Conservation (phyloP, 2,113 vertebrate genomes). For the Crotalus horridus region DNA sequence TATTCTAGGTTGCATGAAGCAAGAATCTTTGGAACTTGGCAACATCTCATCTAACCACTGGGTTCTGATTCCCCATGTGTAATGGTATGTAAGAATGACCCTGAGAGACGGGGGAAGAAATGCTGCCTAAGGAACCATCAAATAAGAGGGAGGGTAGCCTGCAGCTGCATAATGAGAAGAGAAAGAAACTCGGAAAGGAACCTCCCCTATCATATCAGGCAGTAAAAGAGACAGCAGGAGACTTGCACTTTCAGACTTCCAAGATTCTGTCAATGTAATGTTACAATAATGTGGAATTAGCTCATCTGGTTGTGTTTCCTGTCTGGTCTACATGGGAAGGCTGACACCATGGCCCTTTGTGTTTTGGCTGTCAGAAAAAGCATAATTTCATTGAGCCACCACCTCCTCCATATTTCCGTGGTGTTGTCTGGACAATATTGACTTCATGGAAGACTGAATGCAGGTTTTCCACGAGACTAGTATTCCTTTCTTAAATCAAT, state of each 20-base stretch:
- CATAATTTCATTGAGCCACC: neutral
- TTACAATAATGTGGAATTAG: neutral
- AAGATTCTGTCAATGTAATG: neutral
- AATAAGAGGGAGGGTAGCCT: neutral
- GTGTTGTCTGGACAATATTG: neutral
- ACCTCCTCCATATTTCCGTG: neutral
- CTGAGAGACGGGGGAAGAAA: neutral
- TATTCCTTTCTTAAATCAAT: neutral
- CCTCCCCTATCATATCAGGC: neutral
- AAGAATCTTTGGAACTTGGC: neutral
- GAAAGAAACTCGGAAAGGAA: neutral
- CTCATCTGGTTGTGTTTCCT: neutral
- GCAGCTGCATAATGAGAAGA: neutral
- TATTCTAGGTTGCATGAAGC: neutral
- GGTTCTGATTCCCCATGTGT: neutral
- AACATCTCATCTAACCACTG: neutral
- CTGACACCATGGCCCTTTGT: neutral
- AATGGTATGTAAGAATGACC: neutral
- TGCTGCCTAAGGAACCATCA: neutral
- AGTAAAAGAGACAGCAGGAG: neutral
- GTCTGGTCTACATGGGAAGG: neutral
- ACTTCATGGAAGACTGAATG: neutral
- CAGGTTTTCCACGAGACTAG: neutral
- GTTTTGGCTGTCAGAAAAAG: neutral
- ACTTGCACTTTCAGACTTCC: neutral